Evolutionary conservation across 2,113 vertebrate species (phyloP).

Genomic region (Benitochromis conjunctus): DNA sequence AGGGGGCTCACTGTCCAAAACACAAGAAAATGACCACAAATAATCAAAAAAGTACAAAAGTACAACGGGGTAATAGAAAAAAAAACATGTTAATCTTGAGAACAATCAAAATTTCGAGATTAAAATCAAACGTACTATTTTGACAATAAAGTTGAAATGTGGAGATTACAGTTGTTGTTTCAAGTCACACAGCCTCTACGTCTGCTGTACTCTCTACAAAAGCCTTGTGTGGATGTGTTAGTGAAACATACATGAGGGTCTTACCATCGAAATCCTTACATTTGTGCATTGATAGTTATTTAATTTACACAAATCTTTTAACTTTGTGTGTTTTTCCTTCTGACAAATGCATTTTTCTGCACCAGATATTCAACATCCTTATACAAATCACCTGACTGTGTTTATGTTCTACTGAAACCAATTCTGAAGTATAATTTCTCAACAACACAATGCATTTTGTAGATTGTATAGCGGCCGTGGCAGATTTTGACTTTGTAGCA

Average conservation of each 20-base stretch:
- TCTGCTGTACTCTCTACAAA: not conserved
- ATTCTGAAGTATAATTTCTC: not conserved
- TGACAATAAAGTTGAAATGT: not conserved
- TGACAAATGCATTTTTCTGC: not conserved
- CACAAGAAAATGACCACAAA: too few species aligned
- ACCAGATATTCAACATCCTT: not conserved
- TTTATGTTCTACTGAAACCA: not conserved
- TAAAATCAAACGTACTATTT: not conserved
- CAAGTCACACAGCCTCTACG: accelerated
- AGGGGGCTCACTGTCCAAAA: not conserved
- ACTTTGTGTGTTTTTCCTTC: accelerated
- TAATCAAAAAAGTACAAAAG: not conserved
- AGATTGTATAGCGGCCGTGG: not conserved
- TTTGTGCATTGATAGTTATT: accelerated
- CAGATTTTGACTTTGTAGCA: not conserved
- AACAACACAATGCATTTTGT: not conserved
- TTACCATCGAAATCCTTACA: not conserved
- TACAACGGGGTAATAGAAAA: not conserved
- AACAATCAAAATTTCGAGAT: accelerated
- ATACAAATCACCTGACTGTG: not conserved
- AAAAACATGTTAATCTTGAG: not conserved
- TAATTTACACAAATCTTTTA: not conserved
- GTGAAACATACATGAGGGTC: not conserved
- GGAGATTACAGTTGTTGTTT: not conserved
- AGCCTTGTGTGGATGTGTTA: not conserved